These are phyloP conservation scores for Pseudomugil tenellus DNA, from an alignment of 2,797 vertebrate species.

Conservation along the genomic window DNA sequence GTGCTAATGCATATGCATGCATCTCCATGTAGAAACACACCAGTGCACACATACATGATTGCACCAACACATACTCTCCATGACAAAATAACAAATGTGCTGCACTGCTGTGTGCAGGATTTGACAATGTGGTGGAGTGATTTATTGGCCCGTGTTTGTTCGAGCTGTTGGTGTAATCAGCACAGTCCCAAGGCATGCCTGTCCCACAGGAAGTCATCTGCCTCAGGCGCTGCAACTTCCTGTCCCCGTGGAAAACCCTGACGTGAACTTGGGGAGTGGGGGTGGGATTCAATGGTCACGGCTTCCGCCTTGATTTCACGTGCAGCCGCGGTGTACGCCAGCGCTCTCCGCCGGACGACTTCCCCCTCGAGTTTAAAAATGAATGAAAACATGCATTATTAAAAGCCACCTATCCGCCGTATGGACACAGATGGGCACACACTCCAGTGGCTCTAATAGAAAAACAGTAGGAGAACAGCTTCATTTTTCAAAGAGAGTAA, in stretches of 20 bases:
- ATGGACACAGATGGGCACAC: constrained; percentile 66
- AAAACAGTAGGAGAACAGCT: constrained; percentile 78
- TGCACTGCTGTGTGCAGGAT: constrained; percentile 67
- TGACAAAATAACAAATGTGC: constrained; percentile 79
- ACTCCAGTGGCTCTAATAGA: constrained; percentile 74
- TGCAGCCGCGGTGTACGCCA: constrained; percentile 5
- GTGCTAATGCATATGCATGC: constrained; percentile 58
- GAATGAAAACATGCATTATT: constrained; percentile 80
- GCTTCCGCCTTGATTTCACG: constrained; percentile 62
- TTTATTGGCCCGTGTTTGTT: constrained; percentile 77
- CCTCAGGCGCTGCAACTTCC: constrained; percentile 63
- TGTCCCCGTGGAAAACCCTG: constrained; percentile 56
- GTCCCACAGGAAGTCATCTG: constrained; percentile 77
- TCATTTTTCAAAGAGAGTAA: constrained; percentile 79
- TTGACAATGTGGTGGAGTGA: constrained; percentile 77
- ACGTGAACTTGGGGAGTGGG: neutral
- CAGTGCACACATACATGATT: constrained; percentile 32
- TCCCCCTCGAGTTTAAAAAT: constrained; percentile 68
- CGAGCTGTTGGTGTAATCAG: constrained; percentile 78
- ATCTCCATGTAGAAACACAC: constrained; percentile 27
- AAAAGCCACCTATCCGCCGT: constrained; percentile 66
- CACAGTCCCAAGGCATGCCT: constrained; percentile 63
- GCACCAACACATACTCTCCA: constrained; percentile 45
- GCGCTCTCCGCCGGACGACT: constrained; percentile 19
- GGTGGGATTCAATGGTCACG: constrained; percentile 23